These are phyloP conservation scores for Prionailurus viverrinus DNA, from an alignment of 2,113 vertebrate genomes.

Conservation along the genomic window DNA sequence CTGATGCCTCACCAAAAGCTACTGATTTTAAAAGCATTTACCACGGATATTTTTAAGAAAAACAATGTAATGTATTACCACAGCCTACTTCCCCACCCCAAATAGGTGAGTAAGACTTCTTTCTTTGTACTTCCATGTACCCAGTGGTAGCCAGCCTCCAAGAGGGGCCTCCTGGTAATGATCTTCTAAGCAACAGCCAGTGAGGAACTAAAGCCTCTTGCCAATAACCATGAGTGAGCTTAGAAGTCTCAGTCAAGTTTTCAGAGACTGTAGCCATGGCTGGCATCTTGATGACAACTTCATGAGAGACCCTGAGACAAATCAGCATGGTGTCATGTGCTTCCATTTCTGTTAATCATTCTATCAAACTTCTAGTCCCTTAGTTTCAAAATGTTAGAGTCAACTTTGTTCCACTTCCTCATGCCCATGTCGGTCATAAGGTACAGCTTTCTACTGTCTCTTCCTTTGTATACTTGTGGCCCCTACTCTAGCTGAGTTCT, in stretches of 20 bases:
- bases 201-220: background rate
- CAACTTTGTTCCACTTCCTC: background rate
- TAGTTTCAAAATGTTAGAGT: background rate
- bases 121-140: background rate
- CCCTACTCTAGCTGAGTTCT: background rate
- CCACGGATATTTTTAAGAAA: background rate
- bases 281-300: background rate
- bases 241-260: background rate
- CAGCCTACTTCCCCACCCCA: background rate
- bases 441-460: background rate
- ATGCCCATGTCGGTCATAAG: background rate
- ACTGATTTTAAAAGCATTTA: background rate
- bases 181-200: background rate
- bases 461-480: background rate
- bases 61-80: background rate
- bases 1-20: background rate
- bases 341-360: background rate
- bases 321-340: background rate
- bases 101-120: background rate
- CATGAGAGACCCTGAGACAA: background rate
- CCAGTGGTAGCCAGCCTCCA: background rate
- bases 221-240: background rate
- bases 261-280: background rate
- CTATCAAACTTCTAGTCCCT: background rate
- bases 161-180: background rate